Conservation (phyloP, 2,113 vertebrate species). For the Craseonycteris thonglongyai region DNA sequence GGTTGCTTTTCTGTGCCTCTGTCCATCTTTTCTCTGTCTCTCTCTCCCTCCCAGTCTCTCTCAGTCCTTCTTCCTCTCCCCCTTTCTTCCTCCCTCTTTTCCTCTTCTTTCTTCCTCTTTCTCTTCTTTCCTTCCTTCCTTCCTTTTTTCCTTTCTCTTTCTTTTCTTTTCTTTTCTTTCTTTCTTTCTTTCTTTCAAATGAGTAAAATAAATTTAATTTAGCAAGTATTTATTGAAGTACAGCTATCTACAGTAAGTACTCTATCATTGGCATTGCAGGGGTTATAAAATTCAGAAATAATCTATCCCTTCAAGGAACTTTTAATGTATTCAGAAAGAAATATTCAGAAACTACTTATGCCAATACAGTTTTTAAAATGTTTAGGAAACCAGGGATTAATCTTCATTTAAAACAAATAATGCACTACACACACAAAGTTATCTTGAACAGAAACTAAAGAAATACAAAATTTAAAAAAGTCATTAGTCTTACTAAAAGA, state of each 20-base stretch:
- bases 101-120: too few species aligned
- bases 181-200: neutral
- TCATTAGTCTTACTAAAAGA: neutral
- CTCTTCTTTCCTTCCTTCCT: neutral
- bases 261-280: neutral
- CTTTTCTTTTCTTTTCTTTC: neutral
- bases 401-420: constrained; percentile 4
- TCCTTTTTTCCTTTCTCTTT: neutral
- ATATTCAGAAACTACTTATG: neutral
- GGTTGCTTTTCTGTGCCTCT: neutral
- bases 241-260: neutral
- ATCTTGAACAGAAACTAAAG: neutral
- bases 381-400: neutral
- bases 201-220: neutral
- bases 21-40: neutral
- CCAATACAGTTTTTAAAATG: neutral
- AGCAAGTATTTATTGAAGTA: neutral
- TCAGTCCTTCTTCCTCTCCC: too few species aligned
- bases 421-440: neutral
- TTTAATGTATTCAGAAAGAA: neutral
- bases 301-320: neutral
- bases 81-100: neutral
- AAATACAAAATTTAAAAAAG: neutral
- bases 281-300: neutral
- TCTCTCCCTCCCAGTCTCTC: too few species aligned